Percentiles rank a stretch among this genome's conserved stretches.
Evolutionary conservation across 2,113 vertebrate genomes (phyloP).

Genomic region (Gadus macrocephalus): DNA sequence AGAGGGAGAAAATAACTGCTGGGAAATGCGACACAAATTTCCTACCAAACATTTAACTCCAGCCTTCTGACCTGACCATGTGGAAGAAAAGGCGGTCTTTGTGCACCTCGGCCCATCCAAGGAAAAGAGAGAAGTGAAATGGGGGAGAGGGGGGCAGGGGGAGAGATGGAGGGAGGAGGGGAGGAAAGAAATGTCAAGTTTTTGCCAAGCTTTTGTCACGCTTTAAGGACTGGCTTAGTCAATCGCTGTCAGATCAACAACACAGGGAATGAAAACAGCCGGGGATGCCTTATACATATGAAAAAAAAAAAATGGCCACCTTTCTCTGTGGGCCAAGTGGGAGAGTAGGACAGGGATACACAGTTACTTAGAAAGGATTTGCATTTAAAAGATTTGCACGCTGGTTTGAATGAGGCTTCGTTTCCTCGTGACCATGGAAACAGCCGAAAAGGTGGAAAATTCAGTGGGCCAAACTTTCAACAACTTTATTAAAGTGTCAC

Average conservation of each 20-base stretch:
- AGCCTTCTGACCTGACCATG: constrained; percentile 87
- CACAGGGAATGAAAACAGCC: constrained; percentile 75
- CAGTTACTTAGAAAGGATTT: constrained; percentile 87
- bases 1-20: constrained; percentile 63
- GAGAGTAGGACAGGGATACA: constrained; percentile 81
- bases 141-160: constrained; percentile 19
- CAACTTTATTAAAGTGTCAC: constrained; percentile 99
- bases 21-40: constrained; percentile 79
- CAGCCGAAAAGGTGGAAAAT: constrained; percentile 95
- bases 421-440: constrained; percentile 94
- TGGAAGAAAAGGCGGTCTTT: constrained; percentile 82
- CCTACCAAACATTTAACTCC: constrained; percentile 77
- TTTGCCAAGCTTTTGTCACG: constrained; percentile 85
- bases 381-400: constrained; percentile 89
- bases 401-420: constrained; percentile 82
- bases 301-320: constrained; percentile 49
- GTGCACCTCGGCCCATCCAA: constrained; percentile 70
- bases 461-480: constrained; percentile 96
- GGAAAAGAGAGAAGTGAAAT: constrained; percentile 59
- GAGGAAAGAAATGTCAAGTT: constrained; percentile 75
- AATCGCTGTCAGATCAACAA: constrained; percentile 82
- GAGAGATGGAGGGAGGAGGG: constrained; percentile 51
- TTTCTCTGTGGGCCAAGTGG: constrained; percentile 68
- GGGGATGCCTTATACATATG: constrained; percentile 62
- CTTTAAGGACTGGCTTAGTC: constrained; percentile 79